These are phyloP conservation scores for Sebastes baramenuke DNA, from an alignment of 2,797 vertebrate genomes.

Conservation along the genomic window DNA sequence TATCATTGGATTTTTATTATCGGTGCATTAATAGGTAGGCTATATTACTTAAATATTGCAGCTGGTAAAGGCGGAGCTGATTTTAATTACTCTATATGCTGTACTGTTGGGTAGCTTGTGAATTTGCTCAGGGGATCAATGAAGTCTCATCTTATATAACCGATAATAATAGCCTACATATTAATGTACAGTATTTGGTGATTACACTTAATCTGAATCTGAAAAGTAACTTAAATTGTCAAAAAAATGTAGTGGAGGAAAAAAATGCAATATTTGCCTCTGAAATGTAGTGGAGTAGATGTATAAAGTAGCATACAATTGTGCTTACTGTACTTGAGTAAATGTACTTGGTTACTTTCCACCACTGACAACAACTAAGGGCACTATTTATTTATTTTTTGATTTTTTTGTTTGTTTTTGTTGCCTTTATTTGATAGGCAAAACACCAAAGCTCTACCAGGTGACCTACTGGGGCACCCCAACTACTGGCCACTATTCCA, in stretches of 20 bases:
- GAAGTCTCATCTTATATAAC: background rate
- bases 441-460: too few relatives aligned
- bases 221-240: background rate
- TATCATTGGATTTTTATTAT: too few relatives aligned
- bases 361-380: background rate
- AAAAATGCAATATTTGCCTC: background rate
- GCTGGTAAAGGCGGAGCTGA: background rate
- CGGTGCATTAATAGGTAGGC: too few relatives aligned
- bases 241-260: background rate
- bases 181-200: background rate
- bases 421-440: too few relatives aligned
- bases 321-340: background rate
- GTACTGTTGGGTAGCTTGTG: background rate
- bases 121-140: background rate
- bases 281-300: background rate
- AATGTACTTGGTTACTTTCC: background rate
- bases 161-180: background rate
- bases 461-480: too few relatives aligned
- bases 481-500: background rate
- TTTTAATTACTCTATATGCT: background rate
- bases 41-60: background rate
- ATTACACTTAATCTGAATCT: background rate
- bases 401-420: too few relatives aligned
- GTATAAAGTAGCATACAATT: background rate
- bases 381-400: too few relatives aligned